Conservation (phyloP, 2,797 vertebrate species). For the Phalloptychus januarius region DNA sequence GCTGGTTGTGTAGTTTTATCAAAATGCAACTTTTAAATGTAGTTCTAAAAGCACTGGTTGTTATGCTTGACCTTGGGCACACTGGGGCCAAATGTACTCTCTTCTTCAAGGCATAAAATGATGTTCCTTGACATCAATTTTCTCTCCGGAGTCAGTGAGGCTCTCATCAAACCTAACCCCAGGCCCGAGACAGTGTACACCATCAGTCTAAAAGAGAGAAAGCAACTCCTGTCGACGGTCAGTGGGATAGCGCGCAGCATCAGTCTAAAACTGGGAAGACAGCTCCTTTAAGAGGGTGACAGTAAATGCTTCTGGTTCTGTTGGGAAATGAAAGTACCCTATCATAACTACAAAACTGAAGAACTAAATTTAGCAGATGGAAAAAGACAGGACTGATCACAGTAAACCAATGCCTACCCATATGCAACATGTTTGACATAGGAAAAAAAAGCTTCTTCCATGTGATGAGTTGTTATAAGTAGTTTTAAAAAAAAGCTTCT, state of each 20-base stretch:
- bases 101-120: background rate
- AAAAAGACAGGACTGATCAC: background rate
- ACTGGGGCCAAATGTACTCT: background rate
- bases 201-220: background rate
- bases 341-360: background rate
- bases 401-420: background rate
- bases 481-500: background rate
- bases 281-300: background rate
- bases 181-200: background rate
- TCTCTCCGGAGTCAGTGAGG: background rate
- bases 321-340: background rate
- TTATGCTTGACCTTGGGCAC: background rate
- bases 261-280: conserved; percentile 1
- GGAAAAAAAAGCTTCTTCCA: background rate
- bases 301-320: background rate
- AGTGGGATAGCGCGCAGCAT: background rate
- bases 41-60: background rate
- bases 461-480: background rate
- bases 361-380: background rate
- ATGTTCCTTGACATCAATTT: background rate
- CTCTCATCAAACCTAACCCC: background rate
- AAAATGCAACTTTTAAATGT: background rate
- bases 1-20: conserved; percentile 1
- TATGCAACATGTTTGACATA: too few relatives aligned
- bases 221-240: background rate